These are phyloP conservation scores for Zaprionus gabonicus DNA, from an alignment of 1,140 invertebrate species.

Conservation along the genomic window DNA sequence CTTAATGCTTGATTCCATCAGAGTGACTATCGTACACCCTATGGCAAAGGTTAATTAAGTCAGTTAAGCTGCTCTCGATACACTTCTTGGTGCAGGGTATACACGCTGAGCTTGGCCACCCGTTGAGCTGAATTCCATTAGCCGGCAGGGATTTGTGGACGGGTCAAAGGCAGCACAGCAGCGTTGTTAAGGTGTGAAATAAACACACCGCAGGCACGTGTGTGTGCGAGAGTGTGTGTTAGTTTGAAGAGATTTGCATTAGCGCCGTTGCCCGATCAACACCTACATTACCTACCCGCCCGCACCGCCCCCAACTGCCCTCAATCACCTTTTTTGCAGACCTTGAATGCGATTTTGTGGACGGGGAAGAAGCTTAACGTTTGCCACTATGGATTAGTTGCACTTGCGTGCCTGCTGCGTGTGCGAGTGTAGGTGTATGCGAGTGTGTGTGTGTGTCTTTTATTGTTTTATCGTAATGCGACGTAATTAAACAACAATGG, in stretches of 20 bases:
- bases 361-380: background rate
- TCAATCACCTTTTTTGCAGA: conserved; percentile 2
- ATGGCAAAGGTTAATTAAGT: background rate
- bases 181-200: conserved; percentile 24
- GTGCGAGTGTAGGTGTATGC: background rate
- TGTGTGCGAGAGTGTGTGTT: background rate
- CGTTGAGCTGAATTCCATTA: conserved; percentile 27
- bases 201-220: background rate
- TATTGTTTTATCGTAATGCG: conserved; percentile 45
- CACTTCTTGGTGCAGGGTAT: background rate
- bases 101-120: conserved; percentile 4
- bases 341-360: conserved; percentile 27
- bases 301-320: background rate
- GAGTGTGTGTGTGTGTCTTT: conserved; percentile 11
- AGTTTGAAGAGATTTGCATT: conserved; percentile 26
- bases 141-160: conserved; percentile 3
- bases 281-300: background rate
- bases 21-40: background rate
- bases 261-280: conserved; percentile 28
- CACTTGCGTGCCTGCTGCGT: conserved; percentile 12
- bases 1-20: background rate
- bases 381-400: conserved; percentile 31
- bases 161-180: conserved; percentile 15
- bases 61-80: background rate
- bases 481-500: conserved; percentile 52